phyloP scores from a whole-genome alignment of 2,888 invertebrate genomes.

The Tenodera sinensis region DNA sequence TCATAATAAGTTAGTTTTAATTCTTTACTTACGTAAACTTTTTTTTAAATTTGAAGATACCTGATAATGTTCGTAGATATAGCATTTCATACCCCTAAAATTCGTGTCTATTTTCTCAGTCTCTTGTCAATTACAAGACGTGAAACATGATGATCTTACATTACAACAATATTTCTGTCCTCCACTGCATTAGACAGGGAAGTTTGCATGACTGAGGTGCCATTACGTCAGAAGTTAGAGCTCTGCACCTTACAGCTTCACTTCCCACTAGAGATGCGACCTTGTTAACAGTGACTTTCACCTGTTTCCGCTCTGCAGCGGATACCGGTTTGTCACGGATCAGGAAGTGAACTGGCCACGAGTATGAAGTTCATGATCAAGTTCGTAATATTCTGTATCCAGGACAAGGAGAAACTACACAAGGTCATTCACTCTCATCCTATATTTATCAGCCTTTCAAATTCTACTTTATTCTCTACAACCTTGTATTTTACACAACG shows the following conservation, averaged over 20 bases:
- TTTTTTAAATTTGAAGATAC: too few species aligned
- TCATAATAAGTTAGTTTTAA: too few species aligned
- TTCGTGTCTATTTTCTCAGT: too few species aligned
- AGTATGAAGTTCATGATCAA: neutral
- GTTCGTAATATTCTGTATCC: neutral
- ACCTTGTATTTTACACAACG: neutral
- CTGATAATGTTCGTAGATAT: too few species aligned
- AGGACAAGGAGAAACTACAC: neutral
- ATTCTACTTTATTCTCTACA: neutral
- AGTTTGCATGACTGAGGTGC: too few species aligned
- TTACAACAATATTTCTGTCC: too few species aligned
- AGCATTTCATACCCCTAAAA: too few species aligned
- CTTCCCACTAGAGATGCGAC: neutral
- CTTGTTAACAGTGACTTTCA: neutral
- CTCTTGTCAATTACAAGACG: too few species aligned
- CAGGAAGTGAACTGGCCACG: neutral
- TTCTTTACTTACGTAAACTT: too few species aligned
- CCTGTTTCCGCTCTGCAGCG: neutral
- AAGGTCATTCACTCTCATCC: neutral
- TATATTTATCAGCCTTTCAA: neutral
- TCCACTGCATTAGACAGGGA: too few species aligned
- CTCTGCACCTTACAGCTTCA: neutral
- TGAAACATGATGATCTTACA: too few species aligned
- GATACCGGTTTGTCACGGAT: neutral
- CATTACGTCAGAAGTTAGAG: too few species aligned